Evolutionary conservation across 1,140 invertebrate species (phyloP).

Genomic region (Zelostemma sp.): DNA sequence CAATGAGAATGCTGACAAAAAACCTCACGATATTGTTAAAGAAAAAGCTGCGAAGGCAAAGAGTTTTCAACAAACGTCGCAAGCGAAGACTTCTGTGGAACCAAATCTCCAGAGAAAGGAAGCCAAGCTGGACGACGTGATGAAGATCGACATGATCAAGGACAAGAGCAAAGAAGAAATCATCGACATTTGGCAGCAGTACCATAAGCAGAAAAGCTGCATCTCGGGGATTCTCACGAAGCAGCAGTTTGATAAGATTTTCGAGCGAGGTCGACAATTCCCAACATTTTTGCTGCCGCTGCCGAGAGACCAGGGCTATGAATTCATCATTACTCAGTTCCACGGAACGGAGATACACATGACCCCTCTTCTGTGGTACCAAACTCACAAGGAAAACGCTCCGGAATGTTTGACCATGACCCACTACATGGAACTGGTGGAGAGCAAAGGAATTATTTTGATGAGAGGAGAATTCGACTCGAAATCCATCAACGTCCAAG

Average conservation of each 20-base stretch:
- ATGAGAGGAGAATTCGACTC: conserved; percentile 92
- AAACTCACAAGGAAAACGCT: conserved; percentile 91
- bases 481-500: conserved; percentile 81
- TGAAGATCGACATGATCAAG: conserved; percentile 83
- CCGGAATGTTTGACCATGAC: conserved; percentile 88
- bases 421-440: conserved; percentile 85
- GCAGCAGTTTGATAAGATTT: conserved; percentile 74
- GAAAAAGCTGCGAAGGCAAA: conserved; percentile 47
- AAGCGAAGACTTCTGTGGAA: conserved; percentile 69
- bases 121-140: conserved; percentile 75
- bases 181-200: conserved; percentile 82
- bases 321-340: conserved; percentile 89
- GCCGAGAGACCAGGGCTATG: conserved; percentile 86
- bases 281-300: conserved; percentile 86
- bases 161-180: conserved; percentile 84
- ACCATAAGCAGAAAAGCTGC: conserved; percentile 82
- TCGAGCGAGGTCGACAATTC: conserved; percentile 72
- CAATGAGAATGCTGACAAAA: conserved; percentile 5
- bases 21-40: conserved; percentile 47
- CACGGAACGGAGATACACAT: conserved; percentile 83
- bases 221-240: conserved; percentile 79
- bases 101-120: conserved; percentile 57
- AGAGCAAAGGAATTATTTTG: conserved; percentile 83
- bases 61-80: conserved; percentile 47
- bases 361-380: conserved; percentile 88